Base-by-base conservation (phyloP, 2,113 vertebrate species). In the Lampris incognitus region DNA sequence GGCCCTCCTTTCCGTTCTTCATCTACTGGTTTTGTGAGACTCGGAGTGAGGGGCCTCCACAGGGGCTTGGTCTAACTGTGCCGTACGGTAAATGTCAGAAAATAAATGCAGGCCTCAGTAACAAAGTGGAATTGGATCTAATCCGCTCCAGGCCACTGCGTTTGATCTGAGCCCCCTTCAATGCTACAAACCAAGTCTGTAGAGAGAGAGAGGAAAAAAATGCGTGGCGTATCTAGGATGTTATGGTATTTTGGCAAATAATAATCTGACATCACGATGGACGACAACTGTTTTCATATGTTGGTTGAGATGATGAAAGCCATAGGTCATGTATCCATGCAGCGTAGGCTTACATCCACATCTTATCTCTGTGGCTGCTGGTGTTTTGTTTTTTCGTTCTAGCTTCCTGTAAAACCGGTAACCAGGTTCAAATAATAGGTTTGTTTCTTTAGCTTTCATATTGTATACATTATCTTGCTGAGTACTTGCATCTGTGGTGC, bases 51-150 rank as follows among this genome's bases (percentile, higher is more conserved):
- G 86, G 88, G 84, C 86, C 91, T 89, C 72, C 9, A 5, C 63
- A 48, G 87, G 86, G 85, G 81, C 62, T 64, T 37, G 46, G 64
- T 78, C 85, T 80, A 72, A 85, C 85, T 88, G 90, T 70, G 75
- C 85, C 85, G 71, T 84, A 91, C 69, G 79, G 80, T 90, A 88
- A 89, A 94, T 92, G 90, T 93, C 91, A 87, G 85, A 84, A 86
- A 92, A 88, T 87, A 88, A 92, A 92, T 66, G 82, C 88, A 81
- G 89, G 78, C 84, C 85, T 88, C 72, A 59, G 72, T 88, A 90
- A 90, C 86, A 87, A 87, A 89, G 89, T 88, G 88, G 74, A 94
- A 93, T 88, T 89, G 84, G 91, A 93, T 92, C 85, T 90, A 90
- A 90, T 92, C 68, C 74, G 86, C 92, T 83, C 76, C 90, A 78